Evolutionary conservation across 2,797 vertebrate genomes (phyloP).

Genomic region (Leuciscus waleckii): DNA sequence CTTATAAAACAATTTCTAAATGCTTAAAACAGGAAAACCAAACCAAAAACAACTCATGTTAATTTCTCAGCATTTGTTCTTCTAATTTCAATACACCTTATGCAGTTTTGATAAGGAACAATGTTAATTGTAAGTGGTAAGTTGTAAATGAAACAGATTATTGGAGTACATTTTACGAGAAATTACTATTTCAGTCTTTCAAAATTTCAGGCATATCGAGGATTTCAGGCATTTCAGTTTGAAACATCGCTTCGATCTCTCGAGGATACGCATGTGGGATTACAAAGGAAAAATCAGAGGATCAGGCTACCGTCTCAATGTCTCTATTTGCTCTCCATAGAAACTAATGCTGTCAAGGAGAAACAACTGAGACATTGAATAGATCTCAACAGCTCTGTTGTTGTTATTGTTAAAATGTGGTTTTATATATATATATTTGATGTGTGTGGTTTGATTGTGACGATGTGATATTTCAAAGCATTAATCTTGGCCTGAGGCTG

Average conservation of each 20-base stretch:
- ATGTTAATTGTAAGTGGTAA: background rate
- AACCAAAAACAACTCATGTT: background rate
- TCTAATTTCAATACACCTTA: background rate
- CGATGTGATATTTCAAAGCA: conserved; percentile 38
- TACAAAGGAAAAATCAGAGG: background rate
- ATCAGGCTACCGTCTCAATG: background rate
- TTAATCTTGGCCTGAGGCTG: conserved; percentile 41
- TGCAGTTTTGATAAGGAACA: background rate
- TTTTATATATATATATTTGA: background rate
- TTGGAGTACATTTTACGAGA: background rate
- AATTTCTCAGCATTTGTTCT: background rate
- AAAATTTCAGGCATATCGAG: background rate
- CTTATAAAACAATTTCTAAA: background rate
- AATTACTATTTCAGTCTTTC: background rate
- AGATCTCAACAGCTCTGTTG: background rate
- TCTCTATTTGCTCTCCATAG: background rate
- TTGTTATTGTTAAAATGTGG: too few relatives aligned
- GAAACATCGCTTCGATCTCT: background rate
- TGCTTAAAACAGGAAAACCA: background rate
- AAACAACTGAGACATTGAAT: background rate
- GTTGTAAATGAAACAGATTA: background rate
- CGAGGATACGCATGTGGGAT: background rate
- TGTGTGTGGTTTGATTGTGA: background rate
- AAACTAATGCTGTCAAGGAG: background rate
- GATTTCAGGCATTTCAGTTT: background rate